Conservation (phyloP, 2,888 invertebrate species). For the Dinocampus coccinellae region DNA sequence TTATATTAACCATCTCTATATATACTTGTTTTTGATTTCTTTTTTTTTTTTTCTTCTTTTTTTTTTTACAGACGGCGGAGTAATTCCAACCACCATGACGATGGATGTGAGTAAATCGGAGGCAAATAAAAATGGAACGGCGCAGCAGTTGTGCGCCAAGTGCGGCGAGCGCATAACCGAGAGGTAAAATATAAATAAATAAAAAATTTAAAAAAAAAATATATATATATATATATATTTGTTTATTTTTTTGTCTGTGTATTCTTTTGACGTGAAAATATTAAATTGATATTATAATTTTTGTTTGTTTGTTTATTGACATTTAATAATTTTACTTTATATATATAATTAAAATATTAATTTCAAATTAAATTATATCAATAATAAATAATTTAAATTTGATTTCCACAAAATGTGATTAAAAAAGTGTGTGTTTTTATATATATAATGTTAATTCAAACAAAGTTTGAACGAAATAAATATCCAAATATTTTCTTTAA, state of each 20-base stretch:
- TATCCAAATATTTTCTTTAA: conserved; percentile 38
- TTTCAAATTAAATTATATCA: too few species aligned
- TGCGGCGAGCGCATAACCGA: conserved; percentile 96
- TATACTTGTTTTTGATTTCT: too few species aligned
- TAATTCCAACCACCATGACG: conserved; percentile 77
- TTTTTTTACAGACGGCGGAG: conserved; percentile 60
- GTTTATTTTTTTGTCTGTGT: neutral
- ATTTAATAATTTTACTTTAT: too few species aligned
- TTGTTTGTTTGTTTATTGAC: too few species aligned
- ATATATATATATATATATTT: conserved; percentile 24
- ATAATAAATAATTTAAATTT: too few species aligned
- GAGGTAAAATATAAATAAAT: conserved; percentile 64
- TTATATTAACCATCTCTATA: neutral
- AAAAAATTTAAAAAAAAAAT: conserved; percentile 4
- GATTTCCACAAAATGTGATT: too few species aligned
- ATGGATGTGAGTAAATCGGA: conserved; percentile 90
- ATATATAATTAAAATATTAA: too few species aligned
- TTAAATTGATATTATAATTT: too few species aligned
- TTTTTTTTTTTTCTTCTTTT: conserved; percentile 1
- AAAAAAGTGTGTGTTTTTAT: too few species aligned
- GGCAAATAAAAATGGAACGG: conserved; percentile 71
- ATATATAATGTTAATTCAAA: too few species aligned
- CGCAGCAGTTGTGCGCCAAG: conserved; percentile 84
- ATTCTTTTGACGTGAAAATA: too few species aligned
- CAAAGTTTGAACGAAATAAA: neutral